phyloP scores from a whole-genome alignment of 2,888 invertebrate species.

The Neoaliturus tenellus region DNA sequence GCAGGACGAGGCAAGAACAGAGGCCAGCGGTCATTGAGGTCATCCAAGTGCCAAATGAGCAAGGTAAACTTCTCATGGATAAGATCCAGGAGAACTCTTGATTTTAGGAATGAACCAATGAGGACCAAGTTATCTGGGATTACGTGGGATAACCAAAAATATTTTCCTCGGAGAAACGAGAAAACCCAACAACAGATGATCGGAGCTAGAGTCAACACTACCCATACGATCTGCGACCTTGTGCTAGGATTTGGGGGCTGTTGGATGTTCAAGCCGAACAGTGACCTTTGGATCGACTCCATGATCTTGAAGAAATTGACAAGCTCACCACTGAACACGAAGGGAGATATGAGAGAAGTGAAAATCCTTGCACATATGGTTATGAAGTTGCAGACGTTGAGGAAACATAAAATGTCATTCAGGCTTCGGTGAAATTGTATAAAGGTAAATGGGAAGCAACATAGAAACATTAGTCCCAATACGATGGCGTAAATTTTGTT shows the following conservation, averaged over 20 bases:
- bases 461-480: background rate
- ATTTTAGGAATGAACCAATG: background rate
- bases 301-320: background rate
- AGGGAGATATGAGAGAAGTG: background rate
- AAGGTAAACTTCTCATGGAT: background rate
- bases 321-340: background rate
- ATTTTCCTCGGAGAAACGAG: background rate
- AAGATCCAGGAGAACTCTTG: background rate
- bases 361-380: background rate
- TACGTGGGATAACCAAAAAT: background rate
- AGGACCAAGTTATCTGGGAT: background rate
- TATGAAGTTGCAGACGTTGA: background rate
- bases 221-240: background rate
- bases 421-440: background rate
- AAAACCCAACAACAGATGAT: background rate
- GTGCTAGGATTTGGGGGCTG: background rate
- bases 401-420: background rate
- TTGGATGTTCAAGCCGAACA: background rate
- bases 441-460: background rate
- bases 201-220: background rate
- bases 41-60: background rate
- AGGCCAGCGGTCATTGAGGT: constrained; percentile 14
- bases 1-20: constrained; percentile 24
- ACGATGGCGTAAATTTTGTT: background rate
- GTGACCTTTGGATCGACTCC: constrained; percentile 11